Evolutionary conservation across 2,888 invertebrate species (phyloP), one percentile per base, ranked within the genome.

Genomic region (Ariolimax columbianus): DNA sequence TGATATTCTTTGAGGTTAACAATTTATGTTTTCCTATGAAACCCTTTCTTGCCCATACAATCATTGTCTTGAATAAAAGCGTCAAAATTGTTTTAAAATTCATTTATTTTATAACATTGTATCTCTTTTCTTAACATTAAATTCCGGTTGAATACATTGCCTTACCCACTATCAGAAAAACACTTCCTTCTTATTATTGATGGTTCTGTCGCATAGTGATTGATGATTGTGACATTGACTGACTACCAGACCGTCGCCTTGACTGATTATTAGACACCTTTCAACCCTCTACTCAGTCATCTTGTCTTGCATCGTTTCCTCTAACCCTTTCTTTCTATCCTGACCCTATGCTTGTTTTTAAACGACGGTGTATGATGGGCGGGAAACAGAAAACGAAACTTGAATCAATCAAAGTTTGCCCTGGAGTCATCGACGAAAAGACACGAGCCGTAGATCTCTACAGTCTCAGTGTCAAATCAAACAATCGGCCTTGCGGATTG

Each of bases 331-430:
- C 14, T 11, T 40, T 23, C 19, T 38, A 0, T 26, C 11, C 17
- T 75, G 30, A 75, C 30, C 30, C 30, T 75, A n/a, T 17, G n/a
- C 17, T 26, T 23, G 9, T 23, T 1, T 36, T 1, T 14, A 14
- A 1, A 70, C 11, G 4, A 70, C 11, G 0, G 17, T 47, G 6
- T 9, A 72, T 11, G 26, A 43, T 30, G 73, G n/a, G 30, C 43
- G 47, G 4, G 47, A 47, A 75, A 14, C 43, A 30, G 14, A 47
- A 59, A 30, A n/a, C 36, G 23, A 79, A 79, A 14, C 17, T 14
- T 1, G 78, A 66, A 79, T 79, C 78, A 79, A 79, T 79, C 79
- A 79, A 66, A 79, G 23, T 47, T 23, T 68, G 43, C 47, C 79
- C 79, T n/a, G 17, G 33, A 47, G 79, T 33, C 33, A 79, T 79